Percentiles rank a stretch among this genome's conserved stretches.
Conservation (phyloP, 1,140 invertebrate species). For the Formica selysi region DNA sequence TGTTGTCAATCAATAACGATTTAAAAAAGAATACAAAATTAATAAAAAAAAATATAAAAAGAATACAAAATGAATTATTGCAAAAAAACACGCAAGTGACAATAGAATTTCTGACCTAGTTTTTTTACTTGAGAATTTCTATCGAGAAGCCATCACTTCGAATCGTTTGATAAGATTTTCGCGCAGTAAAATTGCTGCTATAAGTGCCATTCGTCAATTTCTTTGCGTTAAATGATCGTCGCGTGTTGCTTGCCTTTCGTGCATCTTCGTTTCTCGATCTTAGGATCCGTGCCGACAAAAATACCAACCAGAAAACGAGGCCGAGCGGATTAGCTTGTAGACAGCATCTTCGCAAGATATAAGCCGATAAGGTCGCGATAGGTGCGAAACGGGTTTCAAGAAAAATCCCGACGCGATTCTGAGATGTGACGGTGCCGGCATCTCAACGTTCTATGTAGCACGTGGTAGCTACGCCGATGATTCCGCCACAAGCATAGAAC, state of each 20-base stretch:
- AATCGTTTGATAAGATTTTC: conserved; percentile 15
- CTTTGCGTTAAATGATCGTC: conserved; percentile 23
- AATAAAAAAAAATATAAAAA: neutral
- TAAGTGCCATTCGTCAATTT: neutral
- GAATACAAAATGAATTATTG: neutral
- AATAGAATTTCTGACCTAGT: neutral
- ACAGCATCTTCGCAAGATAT: conserved; percentile 73
- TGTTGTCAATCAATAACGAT: conserved; percentile 7
- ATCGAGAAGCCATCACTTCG: conserved; percentile 17
- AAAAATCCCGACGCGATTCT: conserved; percentile 76
- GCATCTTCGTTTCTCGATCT: neutral
- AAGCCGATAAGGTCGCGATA: conserved; percentile 65
- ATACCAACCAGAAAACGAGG: conserved; percentile 67
- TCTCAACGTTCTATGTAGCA: conserved; percentile 35
- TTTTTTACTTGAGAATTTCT: neutral
- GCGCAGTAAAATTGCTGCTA: conserved; percentile 19
- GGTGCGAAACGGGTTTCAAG: conserved; percentile 80
- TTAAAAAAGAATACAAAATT: neutral
- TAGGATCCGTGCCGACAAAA: neutral
- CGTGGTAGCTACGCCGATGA: conserved; percentile 37
- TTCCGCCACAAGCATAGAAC: conserved; percentile 29
- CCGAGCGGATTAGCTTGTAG: conserved; percentile 62
- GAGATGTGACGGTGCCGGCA: conserved; percentile 50
- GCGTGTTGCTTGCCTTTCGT: neutral
- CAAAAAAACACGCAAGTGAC: no score